Percentiles rank a stretch among this genome's conserved stretches.
These are phyloP conservation scores for Kryptolebias ocellatus DNA, from an alignment of 2,797 vertebrate genomes.

Conservation along the genomic window DNA sequence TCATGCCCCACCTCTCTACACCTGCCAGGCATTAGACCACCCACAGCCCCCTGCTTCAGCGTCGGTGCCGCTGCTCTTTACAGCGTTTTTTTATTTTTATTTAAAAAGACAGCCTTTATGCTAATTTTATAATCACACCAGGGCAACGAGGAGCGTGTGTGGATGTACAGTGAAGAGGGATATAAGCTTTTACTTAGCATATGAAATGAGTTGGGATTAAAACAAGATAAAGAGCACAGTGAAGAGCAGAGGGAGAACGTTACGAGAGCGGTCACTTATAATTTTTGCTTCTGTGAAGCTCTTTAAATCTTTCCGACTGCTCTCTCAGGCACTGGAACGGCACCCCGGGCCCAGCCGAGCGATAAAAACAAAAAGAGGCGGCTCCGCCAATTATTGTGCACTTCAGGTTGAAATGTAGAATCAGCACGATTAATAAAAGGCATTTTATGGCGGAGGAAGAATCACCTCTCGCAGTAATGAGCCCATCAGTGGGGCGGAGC, in stretches of 20 bases:
- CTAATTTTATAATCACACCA: slow-evolving; percentile 77
- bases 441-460: slow-evolving; percentile 28
- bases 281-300: slow-evolving; percentile 67
- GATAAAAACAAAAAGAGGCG: slow-evolving; percentile 46
- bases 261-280: slow-evolving; percentile 74
- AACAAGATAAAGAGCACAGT: slow-evolving; percentile 71
- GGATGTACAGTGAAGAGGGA: slow-evolving; percentile 66
- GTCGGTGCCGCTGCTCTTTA: slow-evolving; percentile 34
- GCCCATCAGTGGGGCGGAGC: slow-evolving; percentile 11
- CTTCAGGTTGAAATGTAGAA: slow-evolving; percentile 65
- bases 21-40: slow-evolving; percentile 72
- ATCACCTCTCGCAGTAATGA: slow-evolving; percentile 23
- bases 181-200: slow-evolving; percentile 82
- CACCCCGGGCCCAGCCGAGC: slow-evolving; percentile 38
- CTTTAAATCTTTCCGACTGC: slow-evolving; percentile 72
- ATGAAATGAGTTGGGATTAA: slow-evolving; percentile 82
- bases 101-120: slow-evolving; percentile 64
- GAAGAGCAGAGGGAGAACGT: slow-evolving; percentile 68
- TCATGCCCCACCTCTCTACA: slow-evolving; percentile 60
- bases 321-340: slow-evolving; percentile 54
- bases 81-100: slow-evolving; percentile 8
- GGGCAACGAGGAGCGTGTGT: slow-evolving; percentile 61
- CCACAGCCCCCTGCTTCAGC: slow-evolving; percentile 54
- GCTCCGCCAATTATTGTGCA: slow-evolving; percentile 46
- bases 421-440: slow-evolving; percentile 24